Base-by-base conservation (phyloP, 1,140 invertebrate genomes). In the Venturia canescens region DNA sequence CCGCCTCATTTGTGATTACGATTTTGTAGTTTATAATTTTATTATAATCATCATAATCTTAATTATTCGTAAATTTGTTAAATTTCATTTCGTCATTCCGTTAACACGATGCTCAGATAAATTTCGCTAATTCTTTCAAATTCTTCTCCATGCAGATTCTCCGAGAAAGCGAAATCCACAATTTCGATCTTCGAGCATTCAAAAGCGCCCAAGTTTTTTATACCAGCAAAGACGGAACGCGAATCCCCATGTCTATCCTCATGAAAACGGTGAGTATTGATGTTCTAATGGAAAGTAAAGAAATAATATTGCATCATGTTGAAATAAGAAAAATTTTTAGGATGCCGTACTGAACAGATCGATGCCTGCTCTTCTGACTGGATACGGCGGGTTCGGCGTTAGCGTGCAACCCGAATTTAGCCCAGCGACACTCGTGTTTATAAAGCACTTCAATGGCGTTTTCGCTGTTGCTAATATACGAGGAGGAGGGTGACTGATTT, bases 361-460 rank as follows among this genome's bases (percentile, higher is more conserved):
- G 60, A 96, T 94, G 89, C 97, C 95, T 29, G 96, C 95, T 80
- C 92, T 99, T 18, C 91, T 99, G 21, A 99, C 99, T 91, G 98
- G 98, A 23, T 99, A 99, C 92, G 99, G 98, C 60, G 98, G 98
- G 0, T 99, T 99, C 89, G 99, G 98, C 92, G 95, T 99, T 78
- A 97, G 96, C 86, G 93, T 99, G 80, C 95, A 96, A 87, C 98
- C 99, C 7, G 94, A 94, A 21, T 98, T 98, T 87, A 96, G 95
- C 84, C 94, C 98, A 9, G 95, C 95, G 5, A 93, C 96, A 80
- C 91, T 99, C 34, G 94, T 98, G 79, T 99, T 99, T 89, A 95
- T 99, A 86, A 95, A 98, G 85, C 95, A 98, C 89, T 96, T 99
- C 80, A 94, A 96, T 89, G 98, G 98, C 4, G 93, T 99, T 70